Base-by-base conservation (phyloP, 2,888 invertebrate species). In the Latheticus oryzae region DNA sequence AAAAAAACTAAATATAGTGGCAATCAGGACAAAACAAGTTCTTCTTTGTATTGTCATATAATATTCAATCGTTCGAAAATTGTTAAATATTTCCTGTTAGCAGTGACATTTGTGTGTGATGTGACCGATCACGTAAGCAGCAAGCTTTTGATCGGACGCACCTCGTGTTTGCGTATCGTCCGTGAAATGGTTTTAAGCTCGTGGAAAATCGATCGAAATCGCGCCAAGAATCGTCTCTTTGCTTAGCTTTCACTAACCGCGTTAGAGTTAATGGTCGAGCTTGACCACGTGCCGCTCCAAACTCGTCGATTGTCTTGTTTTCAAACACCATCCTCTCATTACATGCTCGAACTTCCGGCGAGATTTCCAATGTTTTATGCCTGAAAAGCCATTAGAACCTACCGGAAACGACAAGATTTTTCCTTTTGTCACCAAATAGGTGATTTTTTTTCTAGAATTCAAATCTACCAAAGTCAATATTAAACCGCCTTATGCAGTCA, bases 291-390 rank as follows among this genome's bases (percentile, higher is more conserved):
- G 55, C 55, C 38, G 32, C 16, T 37, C 38, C 24, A 17, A 19
- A 40, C 51, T 23, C 52, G 24, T 15, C 32, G 40, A 52, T 37
- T 37, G 37, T 47, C 55, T 55, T 47, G 53, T 54, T 54, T 54
- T 54, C 64, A 61, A 69, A 64, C 64, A 64, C 63, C 53, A 56
- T 61, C 56, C 62, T 66, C 63, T 65, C 64, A 64, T 66, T 64
- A 58, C 60, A 50, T 28, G 64, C 64, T 59, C 58, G 58, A 50
- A 63, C 65, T 67, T 69, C 69, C 69, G 65, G 63, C 59, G 61
- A 59, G 50, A 60, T 63, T 63, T 63, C 54, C 53, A 53, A 53
- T 60, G 63, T 65, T 66, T 66, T 65, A 64, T 65, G 64, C 63
- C 54, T 60, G 40, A 53, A 60, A 59, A 68, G 60, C 64, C 65